Evolutionary conservation across 2,113 vertebrate genomes (phyloP), one percentile per base, ranked within the genome.

Genomic region (Brachirus orientalis): DNA sequence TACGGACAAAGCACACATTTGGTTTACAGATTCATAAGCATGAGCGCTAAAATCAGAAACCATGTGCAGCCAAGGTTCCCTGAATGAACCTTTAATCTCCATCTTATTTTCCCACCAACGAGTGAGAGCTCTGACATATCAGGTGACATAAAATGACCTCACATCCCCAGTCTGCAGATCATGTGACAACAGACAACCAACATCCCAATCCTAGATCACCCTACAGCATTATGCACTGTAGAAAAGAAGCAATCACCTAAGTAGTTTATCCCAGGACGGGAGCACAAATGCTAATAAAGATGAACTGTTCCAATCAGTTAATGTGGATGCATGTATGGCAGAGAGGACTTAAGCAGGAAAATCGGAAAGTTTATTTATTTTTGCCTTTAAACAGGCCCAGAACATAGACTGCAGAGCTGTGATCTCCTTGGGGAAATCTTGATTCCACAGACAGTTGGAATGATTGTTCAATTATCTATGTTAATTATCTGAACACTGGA

Each of bases 131-230:
- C 79, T 82, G 82, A 88, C 83, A 59, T 75, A 84, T 84, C 83
- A 77, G 75, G 58, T 88, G 82, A 89, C 78, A 60, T 58, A 46
- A 82, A 64, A 68, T 76, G 47, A 84, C 88, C 79, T 77, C 80
- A 69, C 72, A 75, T 71, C 44, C 70, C 51, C 35, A 50, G 67
- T 51, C 77, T 5, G 37, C 2, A 0, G 65, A 83, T 89, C 86
- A 87, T 81, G 83, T 87, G 89, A 90, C 78, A 79, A 33, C 60
- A 74, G 79, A 67, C 74, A n/a, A 61, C 64, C 56, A 55, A 60
- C 73, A 63, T 85, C 77, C 73, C 88, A 90, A 88, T 88, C 86
- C 89, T 72, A 73, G 82, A 88, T 90, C 82, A 85, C 84, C 86
- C 65, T 38, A 70, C 74, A 19, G 77, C 71, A 81, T 88, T 80